Conservation (phyloP, 2,113 vertebrate genomes). For the Strix aluco region DNA sequence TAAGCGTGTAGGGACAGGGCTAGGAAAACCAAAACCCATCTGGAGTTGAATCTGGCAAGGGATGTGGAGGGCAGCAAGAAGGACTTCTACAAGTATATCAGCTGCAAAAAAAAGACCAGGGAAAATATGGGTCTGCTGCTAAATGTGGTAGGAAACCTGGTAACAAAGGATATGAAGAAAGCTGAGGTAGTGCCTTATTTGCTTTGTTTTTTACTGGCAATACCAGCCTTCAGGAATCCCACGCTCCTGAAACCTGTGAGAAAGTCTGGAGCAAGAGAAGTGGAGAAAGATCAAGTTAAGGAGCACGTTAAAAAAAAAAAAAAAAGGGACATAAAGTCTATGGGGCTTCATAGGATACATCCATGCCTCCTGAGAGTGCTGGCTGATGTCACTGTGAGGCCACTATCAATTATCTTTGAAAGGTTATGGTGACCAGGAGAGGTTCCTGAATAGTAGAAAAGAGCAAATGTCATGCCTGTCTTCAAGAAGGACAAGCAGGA, state of each 20-base stretch:
- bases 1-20: not conserved
- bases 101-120: not conserved
- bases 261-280: not conserved
- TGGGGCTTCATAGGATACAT: not conserved
- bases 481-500: not conserved
- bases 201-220: not conserved
- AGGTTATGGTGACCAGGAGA: not conserved
- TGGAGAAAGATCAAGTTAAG: not conserved
- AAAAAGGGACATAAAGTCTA: not conserved
- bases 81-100: not conserved
- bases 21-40: not conserved
- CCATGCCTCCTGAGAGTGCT: not conserved
- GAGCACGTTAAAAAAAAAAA: not conserved
- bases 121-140: not conserved
- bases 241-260: not conserved
- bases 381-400: not conserved
- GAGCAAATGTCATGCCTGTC: too few species aligned
- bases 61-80: not conserved
- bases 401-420: not conserved
- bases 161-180: not conserved
- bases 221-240: not conserved
- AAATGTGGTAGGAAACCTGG: not conserved
- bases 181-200: not conserved
- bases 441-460: not conserved
- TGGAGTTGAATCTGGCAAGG: not conserved